Conservation (phyloP, 1,140 invertebrate genomes). For the Pachypeltis micranthus region DNA sequence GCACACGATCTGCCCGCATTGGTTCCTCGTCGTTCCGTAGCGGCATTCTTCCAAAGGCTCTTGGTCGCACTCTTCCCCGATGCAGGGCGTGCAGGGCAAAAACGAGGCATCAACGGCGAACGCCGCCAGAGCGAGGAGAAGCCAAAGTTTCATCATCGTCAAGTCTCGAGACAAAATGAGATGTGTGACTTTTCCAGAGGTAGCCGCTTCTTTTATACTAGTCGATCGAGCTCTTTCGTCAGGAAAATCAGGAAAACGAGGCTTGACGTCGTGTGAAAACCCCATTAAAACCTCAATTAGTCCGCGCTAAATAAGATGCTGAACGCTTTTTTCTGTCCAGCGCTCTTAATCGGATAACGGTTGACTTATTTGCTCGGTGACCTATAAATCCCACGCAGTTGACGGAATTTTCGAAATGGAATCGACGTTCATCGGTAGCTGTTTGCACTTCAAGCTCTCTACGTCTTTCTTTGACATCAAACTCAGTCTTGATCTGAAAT, state of each 20-base stretch:
- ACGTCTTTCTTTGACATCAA: no score
- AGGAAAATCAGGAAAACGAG: background rate
- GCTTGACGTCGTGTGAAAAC: background rate
- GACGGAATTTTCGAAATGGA: no score
- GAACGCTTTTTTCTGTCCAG: no score
- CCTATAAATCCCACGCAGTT: no score
- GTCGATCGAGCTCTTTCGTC: background rate
- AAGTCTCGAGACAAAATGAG: background rate
- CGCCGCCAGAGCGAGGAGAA: background rate
- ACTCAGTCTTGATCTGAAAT: no score
- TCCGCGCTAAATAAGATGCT: no score
- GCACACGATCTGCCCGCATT: constrained; percentile 27
- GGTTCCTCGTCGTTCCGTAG: constrained; percentile 21
- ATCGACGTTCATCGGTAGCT: no score
- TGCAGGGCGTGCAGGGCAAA: constrained; percentile 18
- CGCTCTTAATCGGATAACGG: no score
- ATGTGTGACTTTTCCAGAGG: background rate
- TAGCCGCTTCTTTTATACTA: background rate
- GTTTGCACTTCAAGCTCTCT: no score
- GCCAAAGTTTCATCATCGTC: no score
- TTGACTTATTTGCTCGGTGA: no score
- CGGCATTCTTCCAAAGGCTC: constrained; percentile 22
- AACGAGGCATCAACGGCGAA: background rate
- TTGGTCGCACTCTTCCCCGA: constrained; percentile 23
- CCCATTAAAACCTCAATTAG: background rate